These are phyloP conservation scores for Calycopis cecrops DNA, from an alignment of 1,140 invertebrate genomes.

Conservation along the genomic window DNA sequence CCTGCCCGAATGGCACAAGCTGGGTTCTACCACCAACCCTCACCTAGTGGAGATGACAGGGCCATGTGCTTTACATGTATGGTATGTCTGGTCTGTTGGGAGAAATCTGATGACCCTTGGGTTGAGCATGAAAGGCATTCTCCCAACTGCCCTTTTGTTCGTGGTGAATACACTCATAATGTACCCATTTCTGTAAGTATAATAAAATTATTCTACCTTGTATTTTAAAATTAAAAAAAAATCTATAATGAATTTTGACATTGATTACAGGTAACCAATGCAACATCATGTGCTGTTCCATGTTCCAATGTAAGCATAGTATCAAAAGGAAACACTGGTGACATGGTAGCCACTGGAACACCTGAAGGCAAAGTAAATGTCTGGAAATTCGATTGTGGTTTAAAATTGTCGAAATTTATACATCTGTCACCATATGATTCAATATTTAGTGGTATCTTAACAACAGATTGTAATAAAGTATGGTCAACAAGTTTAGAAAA, in stretches of 20 bases:
- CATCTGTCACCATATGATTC: constrained; percentile 64
- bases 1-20: constrained; percentile 97
- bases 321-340: constrained; percentile 77
- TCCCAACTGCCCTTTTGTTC: constrained; percentile 93
- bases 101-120: constrained; percentile 96
- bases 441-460: constrained; percentile 63
- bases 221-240: too few relatives aligned
- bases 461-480: constrained; percentile 61
- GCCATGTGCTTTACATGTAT: constrained; percentile 97
- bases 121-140: constrained; percentile 96
- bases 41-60: constrained; percentile 90
- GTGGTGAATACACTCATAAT: constrained; percentile 96
- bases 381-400: constrained; percentile 85
- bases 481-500: constrained; percentile 68
- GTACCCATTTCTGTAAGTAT: constrained; percentile 85
- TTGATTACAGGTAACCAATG: constrained; percentile 81
- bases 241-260: background rate
- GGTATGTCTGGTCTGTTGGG: constrained; percentile 95
- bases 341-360: constrained; percentile 82
- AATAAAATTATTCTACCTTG: background rate
- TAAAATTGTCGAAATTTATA: constrained; percentile 76
- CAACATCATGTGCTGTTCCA: constrained; percentile 86
- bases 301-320: constrained; percentile 73
- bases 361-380: constrained; percentile 74
- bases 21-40: constrained; percentile 96